Percentiles rank a stretch among this genome's conserved stretches.
These are phyloP conservation scores for Ictalurus punctatus DNA, from an alignment of 2,113 vertebrate species.

Conservation along the genomic window DNA sequence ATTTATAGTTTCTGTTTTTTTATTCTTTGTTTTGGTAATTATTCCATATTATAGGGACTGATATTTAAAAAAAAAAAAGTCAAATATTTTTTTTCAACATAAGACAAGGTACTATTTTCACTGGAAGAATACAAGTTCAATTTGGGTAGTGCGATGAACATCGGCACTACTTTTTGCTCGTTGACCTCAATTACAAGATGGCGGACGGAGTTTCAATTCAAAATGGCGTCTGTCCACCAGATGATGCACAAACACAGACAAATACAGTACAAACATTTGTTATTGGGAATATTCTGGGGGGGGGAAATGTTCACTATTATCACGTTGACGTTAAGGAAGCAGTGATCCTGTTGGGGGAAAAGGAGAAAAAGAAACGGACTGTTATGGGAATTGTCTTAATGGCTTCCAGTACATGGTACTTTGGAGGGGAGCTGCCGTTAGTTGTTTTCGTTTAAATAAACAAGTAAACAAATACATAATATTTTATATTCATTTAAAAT, in stretches of 20 bases:
- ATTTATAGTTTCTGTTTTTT: too few relatives aligned
- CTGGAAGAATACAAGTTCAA: too few relatives aligned
- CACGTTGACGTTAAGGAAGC: background rate
- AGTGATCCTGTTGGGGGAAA: background rate
- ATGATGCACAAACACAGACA: constrained; percentile 32
- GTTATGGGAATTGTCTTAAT: background rate
- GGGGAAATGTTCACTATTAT: background rate
- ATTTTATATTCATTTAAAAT: too few relatives aligned
- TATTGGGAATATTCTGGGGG: background rate
- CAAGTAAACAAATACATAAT: too few relatives aligned
- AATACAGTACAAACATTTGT: background rate
- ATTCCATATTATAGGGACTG: too few relatives aligned
- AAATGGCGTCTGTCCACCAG: constrained; percentile 20
- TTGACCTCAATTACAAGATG: background rate
- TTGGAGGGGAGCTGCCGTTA: too few relatives aligned
- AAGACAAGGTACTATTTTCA: too few relatives aligned
- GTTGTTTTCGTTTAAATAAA: too few relatives aligned
- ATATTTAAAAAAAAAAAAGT: too few relatives aligned
- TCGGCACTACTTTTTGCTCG: background rate
- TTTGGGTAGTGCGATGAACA: too few relatives aligned
- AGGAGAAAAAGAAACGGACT: background rate
- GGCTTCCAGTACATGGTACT: background rate
- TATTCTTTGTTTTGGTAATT: too few relatives aligned
- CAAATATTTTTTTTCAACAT: too few relatives aligned
- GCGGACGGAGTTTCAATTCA: background rate